Conservation (phyloP, 2,113 vertebrate genomes). For the Chaenogobius annularis region DNA sequence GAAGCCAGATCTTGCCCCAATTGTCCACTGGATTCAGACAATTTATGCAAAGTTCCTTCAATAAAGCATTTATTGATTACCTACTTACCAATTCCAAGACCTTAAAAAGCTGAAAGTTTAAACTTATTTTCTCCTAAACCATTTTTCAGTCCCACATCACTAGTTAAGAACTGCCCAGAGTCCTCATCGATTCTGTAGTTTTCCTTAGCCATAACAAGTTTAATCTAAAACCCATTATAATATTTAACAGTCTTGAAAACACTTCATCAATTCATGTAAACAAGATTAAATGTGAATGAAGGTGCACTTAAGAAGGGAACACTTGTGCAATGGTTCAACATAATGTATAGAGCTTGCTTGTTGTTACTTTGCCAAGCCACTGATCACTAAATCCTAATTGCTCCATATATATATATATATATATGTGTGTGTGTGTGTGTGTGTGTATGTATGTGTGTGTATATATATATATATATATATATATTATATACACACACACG, state of each 20-base stretch:
- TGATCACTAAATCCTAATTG: constrained; percentile 29
- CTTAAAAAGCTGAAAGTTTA: too few relatives aligned
- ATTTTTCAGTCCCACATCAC: not conserved
- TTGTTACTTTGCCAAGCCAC: not conserved
- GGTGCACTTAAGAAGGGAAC: not conserved
- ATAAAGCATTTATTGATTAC: too few relatives aligned
- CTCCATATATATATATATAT: not conserved
- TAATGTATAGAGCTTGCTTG: not conserved
- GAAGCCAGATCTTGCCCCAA: not conserved
- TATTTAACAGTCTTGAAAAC: not conserved
- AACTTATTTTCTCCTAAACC: too few relatives aligned
- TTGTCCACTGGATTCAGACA: too few relatives aligned
- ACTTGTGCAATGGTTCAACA: not conserved
- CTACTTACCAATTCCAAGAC: too few relatives aligned
- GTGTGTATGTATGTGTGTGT: too few relatives aligned
- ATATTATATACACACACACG: too few relatives aligned
- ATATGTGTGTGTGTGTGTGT: too few relatives aligned
- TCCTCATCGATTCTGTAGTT: not conserved
- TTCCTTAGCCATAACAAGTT: not conserved
- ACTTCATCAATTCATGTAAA: not conserved
- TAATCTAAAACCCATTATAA: not conserved
- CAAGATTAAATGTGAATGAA: constrained; percentile 1
- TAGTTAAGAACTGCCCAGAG: not conserved
- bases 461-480: too few relatives aligned
- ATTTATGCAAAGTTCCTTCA: too few relatives aligned